Percentiles rank a stretch among this genome's conserved stretches.
These are phyloP conservation scores for Percopsis transmontana DNA, from an alignment of 2,113 vertebrate species.

Conservation along the genomic window DNA sequence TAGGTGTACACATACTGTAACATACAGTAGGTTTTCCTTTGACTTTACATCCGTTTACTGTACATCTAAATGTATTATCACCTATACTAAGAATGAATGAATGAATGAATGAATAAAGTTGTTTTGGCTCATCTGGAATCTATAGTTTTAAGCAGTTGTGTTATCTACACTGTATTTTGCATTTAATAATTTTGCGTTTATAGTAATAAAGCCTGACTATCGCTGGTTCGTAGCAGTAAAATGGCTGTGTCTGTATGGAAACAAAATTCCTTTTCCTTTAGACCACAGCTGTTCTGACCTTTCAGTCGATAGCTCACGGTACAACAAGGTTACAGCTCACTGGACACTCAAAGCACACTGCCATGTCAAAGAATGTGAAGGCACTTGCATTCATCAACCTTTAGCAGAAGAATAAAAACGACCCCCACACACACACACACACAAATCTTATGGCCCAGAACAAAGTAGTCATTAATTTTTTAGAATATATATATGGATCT, in stretches of 20 bases:
- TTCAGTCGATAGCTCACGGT: background rate
- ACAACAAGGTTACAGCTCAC: background rate
- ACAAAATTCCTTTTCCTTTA: no score
- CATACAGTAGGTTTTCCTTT: background rate
- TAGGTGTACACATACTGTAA: background rate
- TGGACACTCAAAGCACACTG: background rate
- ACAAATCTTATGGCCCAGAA: background rate
- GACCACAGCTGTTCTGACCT: background rate
- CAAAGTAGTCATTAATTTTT: no score
- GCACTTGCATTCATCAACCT: background rate
- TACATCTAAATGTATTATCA: no score
- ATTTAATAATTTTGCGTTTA: no score
- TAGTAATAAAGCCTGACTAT: no score
- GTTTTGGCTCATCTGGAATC: no score
- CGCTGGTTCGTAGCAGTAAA: constrained; percentile 3
- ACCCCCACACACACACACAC: background rate
- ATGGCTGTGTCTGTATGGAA: background rate
- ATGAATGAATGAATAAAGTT: no score
- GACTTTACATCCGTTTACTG: background rate
- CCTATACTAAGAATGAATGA: no score
- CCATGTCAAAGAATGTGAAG: background rate
- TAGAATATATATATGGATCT: no score
- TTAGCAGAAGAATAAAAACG: background rate
- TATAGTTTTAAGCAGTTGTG: no score
- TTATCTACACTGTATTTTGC: no score